These are phyloP conservation scores for Ectemnius cavifrons DNA, from an alignment of 2,888 invertebrate genomes.

Conservation along the genomic window DNA sequence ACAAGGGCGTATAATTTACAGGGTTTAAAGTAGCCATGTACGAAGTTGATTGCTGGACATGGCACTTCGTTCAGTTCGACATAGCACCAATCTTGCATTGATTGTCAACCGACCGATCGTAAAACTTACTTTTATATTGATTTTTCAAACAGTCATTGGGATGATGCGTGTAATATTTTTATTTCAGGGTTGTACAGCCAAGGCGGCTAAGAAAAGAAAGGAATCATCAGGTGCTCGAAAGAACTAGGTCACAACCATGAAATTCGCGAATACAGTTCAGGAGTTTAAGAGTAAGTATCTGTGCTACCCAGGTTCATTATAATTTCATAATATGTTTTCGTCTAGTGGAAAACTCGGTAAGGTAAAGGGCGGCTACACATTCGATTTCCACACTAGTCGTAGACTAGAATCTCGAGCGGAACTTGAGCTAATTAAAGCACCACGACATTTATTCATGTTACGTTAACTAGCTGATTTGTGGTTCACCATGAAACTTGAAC, in stretches of 20 bases:
- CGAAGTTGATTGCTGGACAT: too few relatives aligned
- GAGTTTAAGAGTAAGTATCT: constrained; percentile 73
- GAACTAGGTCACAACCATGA: constrained; percentile 67
- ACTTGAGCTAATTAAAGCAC: too few relatives aligned
- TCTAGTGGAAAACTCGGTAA: neutral
- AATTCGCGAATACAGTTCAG: constrained; percentile 68
- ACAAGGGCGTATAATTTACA: too few relatives aligned
- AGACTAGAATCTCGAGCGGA: neutral
- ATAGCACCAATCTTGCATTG: too few relatives aligned
- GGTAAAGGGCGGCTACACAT: neutral
- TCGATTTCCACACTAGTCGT: neutral
- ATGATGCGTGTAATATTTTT: neutral
- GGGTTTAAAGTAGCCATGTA: too few relatives aligned
- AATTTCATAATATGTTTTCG: neutral
- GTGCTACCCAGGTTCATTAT: neutral
- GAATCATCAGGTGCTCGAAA: neutral
- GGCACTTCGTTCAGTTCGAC: too few relatives aligned
- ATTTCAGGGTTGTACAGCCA: constrained; percentile 47
- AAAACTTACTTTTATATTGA: too few relatives aligned
- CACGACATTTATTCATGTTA: too few relatives aligned
- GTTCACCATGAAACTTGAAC: neutral
- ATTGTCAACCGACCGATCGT: too few relatives aligned
- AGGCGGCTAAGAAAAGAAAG: constrained; percentile 44
- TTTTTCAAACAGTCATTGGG: too few relatives aligned
- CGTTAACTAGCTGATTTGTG: neutral